Conservation (phyloP, 2,888 invertebrate genomes). For the Lamellibrachia satsuma region DNA sequence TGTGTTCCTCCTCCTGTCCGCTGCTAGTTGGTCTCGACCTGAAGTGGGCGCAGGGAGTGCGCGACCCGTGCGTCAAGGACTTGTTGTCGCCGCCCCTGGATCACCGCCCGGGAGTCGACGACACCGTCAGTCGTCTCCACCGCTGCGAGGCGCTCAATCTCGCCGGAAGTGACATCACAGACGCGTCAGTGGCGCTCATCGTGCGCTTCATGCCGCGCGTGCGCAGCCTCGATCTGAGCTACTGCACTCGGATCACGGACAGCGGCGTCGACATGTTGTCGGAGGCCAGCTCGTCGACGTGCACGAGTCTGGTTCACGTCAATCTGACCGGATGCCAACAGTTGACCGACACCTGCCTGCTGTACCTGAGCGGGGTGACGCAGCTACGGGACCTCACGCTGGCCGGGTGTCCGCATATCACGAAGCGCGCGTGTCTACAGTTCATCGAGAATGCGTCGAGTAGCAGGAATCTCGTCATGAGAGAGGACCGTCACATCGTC, state of each 20-base stretch:
- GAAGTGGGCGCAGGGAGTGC: slow-evolving; percentile 85
- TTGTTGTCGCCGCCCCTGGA: slow-evolving; percentile 87
- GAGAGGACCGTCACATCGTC: background rate
- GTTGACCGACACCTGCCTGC: slow-evolving; percentile 30
- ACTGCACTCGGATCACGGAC: slow-evolving; percentile 70
- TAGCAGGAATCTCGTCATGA: background rate
- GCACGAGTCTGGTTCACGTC: slow-evolving; percentile 24
- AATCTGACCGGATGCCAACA: slow-evolving; percentile 36
- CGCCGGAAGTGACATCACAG: slow-evolving; percentile 89
- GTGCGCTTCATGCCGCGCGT: slow-evolving; percentile 67
- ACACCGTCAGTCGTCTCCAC: slow-evolving; percentile 80
- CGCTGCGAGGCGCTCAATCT: slow-evolving; percentile 80
- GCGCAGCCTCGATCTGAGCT: slow-evolving; percentile 81
- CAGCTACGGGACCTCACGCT: slow-evolving; percentile 24
- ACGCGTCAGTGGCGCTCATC: slow-evolving; percentile 76
- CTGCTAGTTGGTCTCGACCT: slow-evolving; percentile 79
- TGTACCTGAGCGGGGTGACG: slow-evolving; percentile 18
- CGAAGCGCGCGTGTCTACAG: slow-evolving; percentile 19
- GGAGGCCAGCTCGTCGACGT: slow-evolving; percentile 21
- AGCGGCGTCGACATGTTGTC: slow-evolving; percentile 31
- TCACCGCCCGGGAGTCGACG: slow-evolving; percentile 78
- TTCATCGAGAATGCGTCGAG: slow-evolving; percentile 14
- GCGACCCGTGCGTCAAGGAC: slow-evolving; percentile 84
- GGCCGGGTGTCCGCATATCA: slow-evolving; percentile 26
- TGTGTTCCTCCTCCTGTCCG: slow-evolving; percentile 84